These are phyloP conservation scores for Elephas maximus DNA, from an alignment of 2,113 vertebrate genomes.

Conservation along the genomic window DNA sequence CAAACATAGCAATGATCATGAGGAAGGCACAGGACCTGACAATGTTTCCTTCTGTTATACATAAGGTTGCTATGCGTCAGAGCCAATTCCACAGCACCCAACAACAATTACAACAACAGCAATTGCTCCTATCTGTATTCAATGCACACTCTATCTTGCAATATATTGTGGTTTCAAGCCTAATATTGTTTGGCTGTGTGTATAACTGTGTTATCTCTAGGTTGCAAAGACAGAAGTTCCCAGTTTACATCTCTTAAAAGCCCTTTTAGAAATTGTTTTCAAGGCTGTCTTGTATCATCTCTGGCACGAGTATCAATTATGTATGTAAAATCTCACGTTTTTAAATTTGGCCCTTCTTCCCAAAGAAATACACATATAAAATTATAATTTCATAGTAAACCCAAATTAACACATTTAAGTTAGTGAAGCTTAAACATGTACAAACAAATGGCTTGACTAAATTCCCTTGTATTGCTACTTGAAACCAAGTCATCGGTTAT, in stretches of 20 bases:
- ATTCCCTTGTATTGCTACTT: background rate
- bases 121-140: background rate
- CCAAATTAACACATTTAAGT: background rate
- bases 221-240: background rate
- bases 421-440: slow-evolving; percentile 1
- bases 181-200: background rate
- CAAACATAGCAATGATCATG: background rate
- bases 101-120: background rate
- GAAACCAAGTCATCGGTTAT: background rate
- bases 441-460: slow-evolving; percentile 46
- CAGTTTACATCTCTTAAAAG: background rate
- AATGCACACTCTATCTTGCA: background rate
- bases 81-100: background rate
- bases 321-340: slow-evolving; percentile 28
- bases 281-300: background rate
- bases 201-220: background rate
- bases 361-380: background rate
- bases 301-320: background rate
- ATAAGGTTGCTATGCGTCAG: background rate
- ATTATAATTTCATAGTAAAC: slow-evolving; percentile 31
- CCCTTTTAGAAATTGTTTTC: slow-evolving; percentile 35
- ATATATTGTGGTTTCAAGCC: background rate
- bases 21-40: background rate
- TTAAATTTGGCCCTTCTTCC: slow-evolving; percentile 5
- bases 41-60: background rate